Evolutionary conservation across 2,113 vertebrate genomes (phyloP).

Genomic region (Platysternon megacephalum): DNA sequence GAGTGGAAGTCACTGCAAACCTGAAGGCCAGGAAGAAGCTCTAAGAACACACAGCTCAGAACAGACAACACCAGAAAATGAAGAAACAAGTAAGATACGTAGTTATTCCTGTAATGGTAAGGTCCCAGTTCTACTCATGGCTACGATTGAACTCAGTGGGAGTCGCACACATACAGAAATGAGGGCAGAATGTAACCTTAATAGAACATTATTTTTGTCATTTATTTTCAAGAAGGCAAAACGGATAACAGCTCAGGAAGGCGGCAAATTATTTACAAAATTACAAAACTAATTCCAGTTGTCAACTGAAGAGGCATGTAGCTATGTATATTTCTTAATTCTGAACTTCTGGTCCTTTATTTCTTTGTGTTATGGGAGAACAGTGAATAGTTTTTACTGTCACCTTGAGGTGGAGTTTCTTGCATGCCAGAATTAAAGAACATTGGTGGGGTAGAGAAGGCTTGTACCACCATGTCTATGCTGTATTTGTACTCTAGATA

Average conservation of each 20-base stretch:
- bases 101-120: neutral
- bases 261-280: neutral
- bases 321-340: neutral
- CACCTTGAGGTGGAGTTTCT: neutral
- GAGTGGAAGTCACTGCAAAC: constrained; percentile 82
- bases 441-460: neutral
- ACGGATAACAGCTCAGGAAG: neutral
- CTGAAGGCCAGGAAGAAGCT: constrained; percentile 75
- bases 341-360: neutral
- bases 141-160: neutral
- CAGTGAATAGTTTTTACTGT: neutral
- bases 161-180: neutral
- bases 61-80: constrained; percentile 62
- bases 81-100: constrained; percentile 72
- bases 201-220: neutral
- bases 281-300: neutral
- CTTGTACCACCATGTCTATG: neutral
- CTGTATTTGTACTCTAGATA: neutral
- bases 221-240: neutral
- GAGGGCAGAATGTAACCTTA: neutral
- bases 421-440: neutral
- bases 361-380: neutral
- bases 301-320: neutral
- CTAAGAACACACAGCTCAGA: constrained; percentile 66
- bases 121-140: neutral